phyloP scores from a whole-genome alignment of 2,113 vertebrate genomes.

The Polypterus bichir region DNA sequence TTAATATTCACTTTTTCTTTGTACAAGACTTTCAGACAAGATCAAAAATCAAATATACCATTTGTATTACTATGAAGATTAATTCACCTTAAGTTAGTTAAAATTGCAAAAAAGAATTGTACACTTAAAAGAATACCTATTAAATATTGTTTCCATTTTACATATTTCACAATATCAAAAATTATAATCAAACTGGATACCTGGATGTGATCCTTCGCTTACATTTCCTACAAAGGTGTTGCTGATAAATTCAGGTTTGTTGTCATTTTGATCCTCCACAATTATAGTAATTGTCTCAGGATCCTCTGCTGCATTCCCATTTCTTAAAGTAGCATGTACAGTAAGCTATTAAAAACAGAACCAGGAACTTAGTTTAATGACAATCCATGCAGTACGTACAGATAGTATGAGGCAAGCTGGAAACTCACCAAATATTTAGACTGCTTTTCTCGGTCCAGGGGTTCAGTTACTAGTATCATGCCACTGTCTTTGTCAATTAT shows the following conservation, averaged over 20 bases:
- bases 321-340: constrained; percentile 22
- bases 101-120: not conserved
- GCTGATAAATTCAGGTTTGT: constrained; percentile 25
- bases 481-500: constrained; percentile 20
- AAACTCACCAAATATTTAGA: constrained; percentile 23
- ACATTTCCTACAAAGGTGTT: constrained; percentile 24
- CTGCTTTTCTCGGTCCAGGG: constrained; percentile 34
- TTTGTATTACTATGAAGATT: too few species aligned
- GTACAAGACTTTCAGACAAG: too few species aligned
- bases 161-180: not conserved
- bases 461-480: constrained; percentile 26
- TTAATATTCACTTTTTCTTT: not conserved
- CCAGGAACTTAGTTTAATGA: not conserved
- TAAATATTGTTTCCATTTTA: not conserved
- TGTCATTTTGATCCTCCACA: constrained; percentile 40
- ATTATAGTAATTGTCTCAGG: constrained; percentile 31
- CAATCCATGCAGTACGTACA: not conserved
- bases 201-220: constrained; percentile 24
- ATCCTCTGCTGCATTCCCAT: constrained; percentile 14
- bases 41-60: too few species aligned
- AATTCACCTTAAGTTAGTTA: too few species aligned
- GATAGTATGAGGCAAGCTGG: not conserved
- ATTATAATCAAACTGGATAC: constrained; percentile 17
- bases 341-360: constrained; percentile 24
- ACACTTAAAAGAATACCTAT: not conserved